Base-by-base conservation (phyloP, 2,113 vertebrate genomes). In the Chloebia gouldiae region DNA sequence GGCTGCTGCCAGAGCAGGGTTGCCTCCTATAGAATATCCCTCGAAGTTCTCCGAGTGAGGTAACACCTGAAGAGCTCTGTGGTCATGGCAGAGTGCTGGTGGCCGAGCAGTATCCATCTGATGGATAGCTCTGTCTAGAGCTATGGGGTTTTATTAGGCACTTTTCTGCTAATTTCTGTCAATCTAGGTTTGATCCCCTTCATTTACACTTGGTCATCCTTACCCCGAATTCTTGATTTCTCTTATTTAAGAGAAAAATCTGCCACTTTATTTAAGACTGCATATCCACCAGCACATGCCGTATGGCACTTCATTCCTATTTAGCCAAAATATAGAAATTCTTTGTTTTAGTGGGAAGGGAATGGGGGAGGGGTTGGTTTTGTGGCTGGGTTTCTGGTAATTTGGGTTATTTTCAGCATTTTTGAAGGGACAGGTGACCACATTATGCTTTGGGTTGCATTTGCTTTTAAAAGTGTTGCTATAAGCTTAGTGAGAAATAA, bases 21-120 rank as follows among this genome's bases (percentile, higher is more conserved):
- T 17, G 18, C 30, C 22, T 88, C 64, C 59, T 40, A 13, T 40
- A 77, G 49, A 66, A 53, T 10, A 25, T 37, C 33, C 13, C 49
- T 35, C 45, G 2, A 22, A 33, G 11, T 73, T 56, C 13, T 69
- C 8, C 31, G 39, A 60, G 13, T 17, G 4, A 44, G 37, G 6
- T 10, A 24, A 20, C 0, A 0, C 44, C 49, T 23, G 23, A 30
- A 75, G 61, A 77, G 10, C 21, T 18, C 30, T 7, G 10, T 27
- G 51, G 17, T 47, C 7, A 27, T 0, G 8, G 23, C 33, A 24
- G 75, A 27, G 23, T 65, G 25, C 37, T 88, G 64, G 30, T 81
- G 47, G 21, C 87, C 44, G 51, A 35, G 37, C 31, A 53, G 37
- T 7, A 17, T 18, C 57, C 23, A 19, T 25, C 57, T 76, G 57